Conservation (phyloP, 2,888 invertebrate species). For the Dryomyza anilis region DNA sequence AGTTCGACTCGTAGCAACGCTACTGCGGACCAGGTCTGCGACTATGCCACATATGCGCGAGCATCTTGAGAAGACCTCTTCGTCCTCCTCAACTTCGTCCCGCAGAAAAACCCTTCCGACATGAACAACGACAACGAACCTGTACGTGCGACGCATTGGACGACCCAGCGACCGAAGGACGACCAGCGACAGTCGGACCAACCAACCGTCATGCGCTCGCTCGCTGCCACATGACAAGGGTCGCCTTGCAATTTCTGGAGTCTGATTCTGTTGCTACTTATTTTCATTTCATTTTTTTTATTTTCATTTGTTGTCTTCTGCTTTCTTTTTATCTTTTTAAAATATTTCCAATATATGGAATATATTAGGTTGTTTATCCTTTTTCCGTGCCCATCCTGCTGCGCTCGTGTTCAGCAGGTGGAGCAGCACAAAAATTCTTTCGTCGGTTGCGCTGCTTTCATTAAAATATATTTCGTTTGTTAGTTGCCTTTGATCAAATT, state of each 20-base stretch:
- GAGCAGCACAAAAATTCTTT: background rate
- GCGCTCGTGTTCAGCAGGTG: background rate
- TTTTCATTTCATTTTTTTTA: conserved; percentile 2
- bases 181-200: background rate
- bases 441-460: background rate
- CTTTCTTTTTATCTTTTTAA: conserved; percentile 8
- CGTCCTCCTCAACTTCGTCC: too few relatives aligned
- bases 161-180: background rate
- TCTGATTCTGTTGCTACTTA: background rate
- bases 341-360: conserved; percentile 13
- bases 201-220: too few relatives aligned
- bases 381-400: background rate
- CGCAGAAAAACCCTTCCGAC: too few relatives aligned
- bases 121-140: too few relatives aligned
- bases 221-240: conserved; percentile 27
- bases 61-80: conserved; percentile 31
- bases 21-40: background rate
- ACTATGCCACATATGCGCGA: conserved; percentile 40
- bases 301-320: background rate
- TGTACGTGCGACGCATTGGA: too few relatives aligned
- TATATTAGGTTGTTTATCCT: conserved; percentile 3
- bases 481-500: conserved; percentile 12
- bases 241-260: conserved; percentile 16
- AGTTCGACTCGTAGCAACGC: background rate
- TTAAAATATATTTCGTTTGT: conserved; percentile 10